phyloP scores from a whole-genome alignment of 2,888 invertebrate species.

The Exephanes ischioxanthus region DNA sequence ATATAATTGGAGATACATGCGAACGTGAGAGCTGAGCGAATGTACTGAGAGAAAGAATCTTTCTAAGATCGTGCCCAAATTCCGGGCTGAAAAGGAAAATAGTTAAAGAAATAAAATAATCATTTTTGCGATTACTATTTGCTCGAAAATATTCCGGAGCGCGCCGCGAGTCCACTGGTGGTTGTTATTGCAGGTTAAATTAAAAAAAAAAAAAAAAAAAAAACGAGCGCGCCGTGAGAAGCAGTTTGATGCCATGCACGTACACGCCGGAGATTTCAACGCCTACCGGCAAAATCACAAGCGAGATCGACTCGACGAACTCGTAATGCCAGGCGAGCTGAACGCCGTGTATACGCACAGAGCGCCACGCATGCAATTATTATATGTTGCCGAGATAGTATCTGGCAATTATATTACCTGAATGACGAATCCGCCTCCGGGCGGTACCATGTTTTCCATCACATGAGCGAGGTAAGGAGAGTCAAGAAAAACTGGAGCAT shows the following conservation, averaged over 20 bases:
- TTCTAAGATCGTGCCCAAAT: neutral
- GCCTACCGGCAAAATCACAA: conserved; percentile 25
- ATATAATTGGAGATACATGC: conserved; percentile 53
- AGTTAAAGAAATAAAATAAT: neutral
- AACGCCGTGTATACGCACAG: neutral
- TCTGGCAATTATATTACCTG: conserved; percentile 75
- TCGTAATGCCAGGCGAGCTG: neutral
- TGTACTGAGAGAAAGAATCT: neutral
- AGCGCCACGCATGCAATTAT: conserved; percentile 35
- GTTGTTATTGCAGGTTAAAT: neutral
- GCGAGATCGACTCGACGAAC: conserved; percentile 8
- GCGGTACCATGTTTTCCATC: conserved; percentile 95
- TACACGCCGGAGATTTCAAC: conserved; percentile 10
- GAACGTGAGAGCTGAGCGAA: conserved; percentile 7
- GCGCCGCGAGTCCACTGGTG: neutral
- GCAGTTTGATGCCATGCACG: conserved; percentile 12
- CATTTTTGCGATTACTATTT: neutral
- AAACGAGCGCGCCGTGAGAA: neutral
- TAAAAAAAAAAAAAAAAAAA: neutral
- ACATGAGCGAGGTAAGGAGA: conserved; percentile 97
- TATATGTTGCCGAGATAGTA: conserved; percentile 9
- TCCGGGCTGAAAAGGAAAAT: neutral
- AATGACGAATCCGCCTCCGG: conserved; percentile 89
- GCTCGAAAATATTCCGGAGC: neutral
- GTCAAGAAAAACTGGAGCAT: conserved; percentile 96